Evolutionary conservation across 2,888 invertebrate genomes (phyloP), one percentile per base, ranked within the genome.

Genomic region (Sphaerophoria rueppellii): DNA sequence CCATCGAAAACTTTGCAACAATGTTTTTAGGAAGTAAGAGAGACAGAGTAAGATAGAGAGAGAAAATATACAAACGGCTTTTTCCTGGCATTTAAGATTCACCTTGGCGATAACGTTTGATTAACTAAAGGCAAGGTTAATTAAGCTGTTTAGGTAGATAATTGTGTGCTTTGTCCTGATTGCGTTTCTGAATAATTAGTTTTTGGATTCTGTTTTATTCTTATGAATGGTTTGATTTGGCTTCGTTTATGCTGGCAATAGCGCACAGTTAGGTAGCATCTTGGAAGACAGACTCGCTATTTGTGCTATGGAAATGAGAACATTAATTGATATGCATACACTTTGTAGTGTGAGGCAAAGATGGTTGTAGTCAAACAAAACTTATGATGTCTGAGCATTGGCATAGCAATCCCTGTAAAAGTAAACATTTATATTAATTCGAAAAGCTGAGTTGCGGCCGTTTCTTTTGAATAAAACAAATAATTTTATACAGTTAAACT

Each of bases 41-140:
- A 7, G 9, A 40, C 24, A 24, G 24, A 24, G 61, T 34, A 34
- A 63, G 34, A 55, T 40, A 35, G 46, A 24, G 46, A 57, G 34
- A 16, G 11, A 11, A n/a, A 34, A 16, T 4, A 73, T 54, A 78
- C 57, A 43, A 50, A 50, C 57, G 43, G 48, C 16, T 61, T 46
- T 74, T 16, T 54, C 16, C 54, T 40, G 63, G 40, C 46, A 24
- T 57, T 57, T 63, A 37, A 50, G 74, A 65, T 71, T 76, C 46
- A 71, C 65, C 50, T 65, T 34, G 34, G 58, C 76, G 76, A 65
- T 76, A 65, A 76, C 54, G 71, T 54, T 81, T 76, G 76, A 71
- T 67, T 76, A 81, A 67, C 65, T 76, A 46, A 65, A 48, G 46
- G 63, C 65, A 54, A 60, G 63, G 71, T 71, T 72, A 81, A 81